Evolutionary conservation across 2,888 invertebrate species (phyloP), one percentile per base, ranked within the genome.

Genomic region (Glyphotaelius pellucidus): DNA sequence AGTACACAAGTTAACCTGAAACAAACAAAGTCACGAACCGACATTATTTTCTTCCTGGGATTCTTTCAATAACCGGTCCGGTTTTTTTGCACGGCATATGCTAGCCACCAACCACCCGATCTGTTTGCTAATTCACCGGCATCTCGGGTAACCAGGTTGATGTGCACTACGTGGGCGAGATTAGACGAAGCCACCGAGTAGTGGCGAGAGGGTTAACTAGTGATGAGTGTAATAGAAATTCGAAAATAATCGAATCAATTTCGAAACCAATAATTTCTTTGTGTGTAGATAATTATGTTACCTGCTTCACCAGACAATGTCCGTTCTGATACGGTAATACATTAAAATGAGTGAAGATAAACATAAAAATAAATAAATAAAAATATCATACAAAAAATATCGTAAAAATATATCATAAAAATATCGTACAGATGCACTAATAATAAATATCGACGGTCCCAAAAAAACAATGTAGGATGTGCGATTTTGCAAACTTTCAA

Each of bases 191-290:
- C 67, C 7, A 25, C 25, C 67, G 25, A 9, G 67, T n/a, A 9
- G 67, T n/a, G 67, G 67, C 67, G 67, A 67, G 67, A n/a, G 67
- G n/a, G 67, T 67, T 67, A 67, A 67, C 67, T 67, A 67, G 67
- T 67, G 67, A 25, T 67, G 67, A 9, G 19, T 67, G 7, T 67
- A 67, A 67, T 67, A 67, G 25, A 67, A 67, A 67, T 25, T 1
- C 25, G 25, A 25, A 25, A 67, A 67, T 67, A 25, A 67, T 67
- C 25, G 25, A 67, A 67, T 25, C 7, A n/a, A 25, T 42, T 42
- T 42, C 42, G 12, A 42, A 42, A 42, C 42, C 12, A 42, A 42
- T 15, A 15, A 25, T 67, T 67, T 19, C 5, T 67, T 67, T 7
- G 2, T 5, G 4, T 19, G 0, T 19, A 67, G 19, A 67, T 67